phyloP scores from a whole-genome alignment of 2,888 invertebrate genomes.

The Brenthis hecate region DNA sequence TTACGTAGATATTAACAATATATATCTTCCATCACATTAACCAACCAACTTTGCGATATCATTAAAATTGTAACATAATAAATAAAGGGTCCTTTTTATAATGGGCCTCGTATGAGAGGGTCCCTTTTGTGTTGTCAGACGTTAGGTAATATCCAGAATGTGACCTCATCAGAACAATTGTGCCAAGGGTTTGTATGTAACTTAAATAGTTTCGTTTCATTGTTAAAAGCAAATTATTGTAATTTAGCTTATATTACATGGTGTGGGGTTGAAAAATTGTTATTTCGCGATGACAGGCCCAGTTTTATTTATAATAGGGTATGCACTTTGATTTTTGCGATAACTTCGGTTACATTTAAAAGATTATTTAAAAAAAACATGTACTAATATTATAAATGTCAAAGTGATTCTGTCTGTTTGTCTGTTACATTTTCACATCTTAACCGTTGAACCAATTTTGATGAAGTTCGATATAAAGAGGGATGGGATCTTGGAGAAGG shows the following conservation, averaged over 20 bases:
- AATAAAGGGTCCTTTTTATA: slow-evolving; percentile 70
- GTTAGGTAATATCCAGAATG: slow-evolving; percentile 67
- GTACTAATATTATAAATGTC: no score
- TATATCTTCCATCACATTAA: not conserved
- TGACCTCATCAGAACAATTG: slow-evolving; percentile 52
- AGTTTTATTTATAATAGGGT: slow-evolving; percentile 16
- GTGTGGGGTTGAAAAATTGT: slow-evolving; percentile 27
- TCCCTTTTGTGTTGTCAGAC: slow-evolving; percentile 59
- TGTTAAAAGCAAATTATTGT: slow-evolving; percentile 70
- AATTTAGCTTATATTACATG: slow-evolving; percentile 58
- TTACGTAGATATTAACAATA: no score
- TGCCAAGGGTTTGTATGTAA: slow-evolving; percentile 47
- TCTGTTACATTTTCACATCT: no score
- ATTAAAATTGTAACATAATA: slow-evolving; percentile 78
- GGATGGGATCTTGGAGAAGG: no score
- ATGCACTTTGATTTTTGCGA: no score
- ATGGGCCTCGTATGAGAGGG: slow-evolving; percentile 72
- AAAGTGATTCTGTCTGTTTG: no score
- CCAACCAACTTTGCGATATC: slow-evolving; percentile 50
- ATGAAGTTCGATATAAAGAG: no score
- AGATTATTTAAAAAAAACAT: no score
- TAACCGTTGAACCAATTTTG: no score
- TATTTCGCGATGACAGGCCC: slow-evolving; percentile 30
- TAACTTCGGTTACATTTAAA: no score
- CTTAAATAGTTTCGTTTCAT: slow-evolving; percentile 70